These are phyloP conservation scores for Netelia melanura DNA, from an alignment of 2,888 invertebrate genomes.

Conservation along the genomic window DNA sequence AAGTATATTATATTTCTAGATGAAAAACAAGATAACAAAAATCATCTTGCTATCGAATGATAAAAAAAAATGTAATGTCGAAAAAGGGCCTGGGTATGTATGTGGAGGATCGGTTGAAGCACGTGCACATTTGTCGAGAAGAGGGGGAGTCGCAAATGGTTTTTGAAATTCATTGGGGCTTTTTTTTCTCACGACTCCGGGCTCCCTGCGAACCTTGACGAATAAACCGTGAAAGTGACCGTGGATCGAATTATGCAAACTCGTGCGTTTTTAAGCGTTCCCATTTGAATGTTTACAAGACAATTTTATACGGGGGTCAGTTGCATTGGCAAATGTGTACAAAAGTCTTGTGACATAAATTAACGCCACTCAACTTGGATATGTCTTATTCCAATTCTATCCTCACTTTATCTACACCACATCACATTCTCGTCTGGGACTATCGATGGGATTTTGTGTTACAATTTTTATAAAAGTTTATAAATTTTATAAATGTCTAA, in stretches of 20 bases:
- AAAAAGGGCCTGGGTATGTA: background rate
- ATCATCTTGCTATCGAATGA: too few relatives aligned
- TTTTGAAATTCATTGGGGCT: constrained; percentile 59
- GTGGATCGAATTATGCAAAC: constrained; percentile 80
- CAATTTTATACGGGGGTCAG: constrained; percentile 67
- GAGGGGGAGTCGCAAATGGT: constrained; percentile 42
- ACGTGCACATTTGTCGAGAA: constrained; percentile 33
- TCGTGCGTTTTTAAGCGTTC: constrained; percentile 61
- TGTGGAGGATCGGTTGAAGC: constrained; percentile 18
- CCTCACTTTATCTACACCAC: background rate
- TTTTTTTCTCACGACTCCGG: constrained; percentile 79
- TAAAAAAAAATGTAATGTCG: background rate
- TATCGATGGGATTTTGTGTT: too few relatives aligned
- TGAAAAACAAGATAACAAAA: too few relatives aligned
- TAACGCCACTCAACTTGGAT: constrained; percentile 14
- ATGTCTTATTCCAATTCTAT: constrained; percentile 26
- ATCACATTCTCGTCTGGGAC: background rate
- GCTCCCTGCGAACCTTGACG: constrained; percentile 73
- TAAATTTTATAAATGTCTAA: too few relatives aligned
- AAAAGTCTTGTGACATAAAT: constrained; percentile 17
- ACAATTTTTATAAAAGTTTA: too few relatives aligned
- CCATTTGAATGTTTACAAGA: constrained; percentile 71
- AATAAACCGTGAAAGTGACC: constrained; percentile 80
- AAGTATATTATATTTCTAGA: too few relatives aligned
- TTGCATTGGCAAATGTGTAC: constrained; percentile 30